Evolutionary conservation across 2,888 invertebrate genomes (phyloP), one percentile per base, ranked within the genome.

Genomic region (Unio delphinus): DNA sequence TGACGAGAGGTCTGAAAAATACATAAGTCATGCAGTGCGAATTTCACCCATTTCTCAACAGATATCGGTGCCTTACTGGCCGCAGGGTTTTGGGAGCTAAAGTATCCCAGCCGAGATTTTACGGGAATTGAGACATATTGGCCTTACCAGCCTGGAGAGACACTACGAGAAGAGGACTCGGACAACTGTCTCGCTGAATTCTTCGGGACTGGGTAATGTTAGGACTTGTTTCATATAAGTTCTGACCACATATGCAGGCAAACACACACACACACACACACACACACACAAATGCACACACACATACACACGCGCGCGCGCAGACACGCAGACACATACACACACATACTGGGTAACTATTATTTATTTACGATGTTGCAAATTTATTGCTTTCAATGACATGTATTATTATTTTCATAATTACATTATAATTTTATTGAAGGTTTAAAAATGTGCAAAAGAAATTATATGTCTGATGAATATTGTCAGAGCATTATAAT

Each of bases 181-280:
- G 88, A 88, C 65, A 79, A 83, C 66, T 88, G 88, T 66, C 75
- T 88, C 7, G 80, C 82, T 0, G 88, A 88, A 72, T 74, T 87
- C 26, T 81, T 87, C 55, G 87, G 88, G n/a, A 85, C 87, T 18
- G 79, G 83, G 85, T 87, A 78, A 76, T 11, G 11, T 45, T 11
- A 45, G 8, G 45, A 5, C 34, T 7, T 34, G 11, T 45, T 45
- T 45, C 45, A 54, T 26, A 28, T 30, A 4, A 30, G 45, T 45
- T 45, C 45, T 5, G 5, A 3, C 28, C 56, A n/a, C 56, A 15
- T 28, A 45, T 26, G 15, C 55, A 18, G 7, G 5, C 64, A 55
- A 4, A 11, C 54, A 54, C 64, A 60, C 66, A 60, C 60, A 66
- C 66, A 11, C 7, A 66, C 61, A 59, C 59, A 30, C 30, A 30